Evolutionary conservation across 2,113 vertebrate species (phyloP).

Genomic region (Lathamus discolor): DNA sequence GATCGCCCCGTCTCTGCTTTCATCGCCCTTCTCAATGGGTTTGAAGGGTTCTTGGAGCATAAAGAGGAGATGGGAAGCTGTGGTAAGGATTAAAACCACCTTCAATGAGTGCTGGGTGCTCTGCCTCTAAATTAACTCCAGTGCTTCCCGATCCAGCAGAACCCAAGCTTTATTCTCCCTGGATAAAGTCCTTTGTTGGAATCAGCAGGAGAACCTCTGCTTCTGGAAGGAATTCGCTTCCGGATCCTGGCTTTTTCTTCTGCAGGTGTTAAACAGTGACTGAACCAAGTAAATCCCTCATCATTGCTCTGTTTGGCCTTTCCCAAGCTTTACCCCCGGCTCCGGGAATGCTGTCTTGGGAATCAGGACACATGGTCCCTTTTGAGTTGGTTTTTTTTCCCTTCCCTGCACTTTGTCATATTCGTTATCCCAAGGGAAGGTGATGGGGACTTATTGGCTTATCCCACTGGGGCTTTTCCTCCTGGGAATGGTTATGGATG

Average conservation of each 20-base stretch:
- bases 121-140: background rate
- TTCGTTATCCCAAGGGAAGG: background rate
- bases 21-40: fast-evolving
- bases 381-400: fast-evolving
- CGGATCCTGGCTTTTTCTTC: background rate
- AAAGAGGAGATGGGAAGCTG: background rate
- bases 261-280: background rate
- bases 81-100: background rate
- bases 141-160: fast-evolving
- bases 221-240: background rate
- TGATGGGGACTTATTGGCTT: background rate
- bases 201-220: background rate
- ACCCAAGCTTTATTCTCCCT: background rate
- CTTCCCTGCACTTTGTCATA: fast-evolving
- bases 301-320: background rate
- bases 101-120: fast-evolving
- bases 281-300: background rate
- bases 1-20: background rate
- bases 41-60: background rate
- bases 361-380: fast-evolving
- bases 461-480: fast-evolving
- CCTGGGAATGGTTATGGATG: background rate
- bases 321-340: background rate
- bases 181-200: background rate
- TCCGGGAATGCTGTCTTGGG: background rate